Conservation (phyloP, 2,113 vertebrate species). For the Grallaria varia region DNA sequence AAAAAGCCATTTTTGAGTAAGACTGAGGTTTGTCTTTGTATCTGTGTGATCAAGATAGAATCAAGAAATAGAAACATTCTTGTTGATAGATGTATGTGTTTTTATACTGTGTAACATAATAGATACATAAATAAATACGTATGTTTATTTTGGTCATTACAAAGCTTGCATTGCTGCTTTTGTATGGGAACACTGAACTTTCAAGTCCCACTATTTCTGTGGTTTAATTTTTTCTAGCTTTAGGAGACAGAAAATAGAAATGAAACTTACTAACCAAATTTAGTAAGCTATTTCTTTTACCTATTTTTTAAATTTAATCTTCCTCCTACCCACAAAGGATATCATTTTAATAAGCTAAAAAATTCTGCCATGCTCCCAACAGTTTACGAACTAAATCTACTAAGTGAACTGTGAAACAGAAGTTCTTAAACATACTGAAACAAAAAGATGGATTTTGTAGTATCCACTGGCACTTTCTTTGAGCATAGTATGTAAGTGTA, state of each 20-base stretch:
- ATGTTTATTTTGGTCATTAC: neutral
- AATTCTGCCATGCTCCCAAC: neutral
- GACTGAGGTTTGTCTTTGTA: neutral
- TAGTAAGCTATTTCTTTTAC: neutral
- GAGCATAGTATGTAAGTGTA: fast-evolving
- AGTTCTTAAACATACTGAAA: neutral
- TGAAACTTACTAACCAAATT: neutral
- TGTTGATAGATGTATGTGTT: neutral
- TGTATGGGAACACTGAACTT: neutral
- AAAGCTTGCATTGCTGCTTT: neutral
- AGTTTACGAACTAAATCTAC: neutral
- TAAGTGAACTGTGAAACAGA: neutral
- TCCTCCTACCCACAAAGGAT: neutral
- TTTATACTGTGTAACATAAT: neutral
- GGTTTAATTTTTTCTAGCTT: neutral
- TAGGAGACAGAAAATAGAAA: neutral
- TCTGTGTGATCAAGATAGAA: neutral
- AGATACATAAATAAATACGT: neutral
- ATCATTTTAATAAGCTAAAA: neutral
- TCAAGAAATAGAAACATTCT: neutral
- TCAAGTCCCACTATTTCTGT: neutral
- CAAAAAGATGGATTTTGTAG: neutral
- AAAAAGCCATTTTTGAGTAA: neutral
- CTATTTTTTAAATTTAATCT: neutral
- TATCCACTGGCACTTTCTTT: neutral